Percentiles rank a stretch among this genome's conserved stretches.
Evolutionary conservation across 2,888 invertebrate genomes (phyloP).

Genomic region (Chymomyza caudatula): DNA sequence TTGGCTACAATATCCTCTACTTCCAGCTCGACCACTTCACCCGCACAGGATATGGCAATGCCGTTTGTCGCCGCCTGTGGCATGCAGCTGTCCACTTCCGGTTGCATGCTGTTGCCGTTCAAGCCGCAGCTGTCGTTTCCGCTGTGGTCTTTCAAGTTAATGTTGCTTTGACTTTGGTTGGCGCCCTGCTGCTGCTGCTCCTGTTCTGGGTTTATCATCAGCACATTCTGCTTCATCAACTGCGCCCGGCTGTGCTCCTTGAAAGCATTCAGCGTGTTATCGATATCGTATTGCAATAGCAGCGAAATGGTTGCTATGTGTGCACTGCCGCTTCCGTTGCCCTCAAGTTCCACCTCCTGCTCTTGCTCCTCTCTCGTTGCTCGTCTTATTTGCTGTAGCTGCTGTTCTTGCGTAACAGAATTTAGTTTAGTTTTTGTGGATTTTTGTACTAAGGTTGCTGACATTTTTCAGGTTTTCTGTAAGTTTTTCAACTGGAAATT

Average conservation of each 20-base stretch:
- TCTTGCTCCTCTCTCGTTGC: not conserved
- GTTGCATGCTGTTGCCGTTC: conserved; percentile 15
- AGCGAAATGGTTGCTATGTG: conserved; percentile 71
- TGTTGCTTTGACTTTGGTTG: not conserved
- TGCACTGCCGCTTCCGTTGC: conserved; percentile 6
- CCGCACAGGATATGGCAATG: not conserved
- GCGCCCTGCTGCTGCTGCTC: not conserved
- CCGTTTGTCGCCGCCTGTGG: not conserved
- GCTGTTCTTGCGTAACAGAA: conserved; percentile 9
- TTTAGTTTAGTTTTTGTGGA: conserved; percentile 28
- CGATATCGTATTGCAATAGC: conserved; percentile 77
- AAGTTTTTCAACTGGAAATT: conserved; percentile 3
- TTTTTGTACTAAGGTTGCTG: conserved; percentile 66
- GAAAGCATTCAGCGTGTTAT: conserved; percentile 76
- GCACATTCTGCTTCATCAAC: conserved; percentile 37
- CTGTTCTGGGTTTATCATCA: conserved; percentile 36
- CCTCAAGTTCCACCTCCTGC: not conserved
- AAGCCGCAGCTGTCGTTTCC: not conserved
- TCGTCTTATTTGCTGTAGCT: not conserved
- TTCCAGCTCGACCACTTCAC: conserved; percentile 43
- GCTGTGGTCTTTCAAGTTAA: not conserved
- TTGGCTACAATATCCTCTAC: conserved; percentile 38
- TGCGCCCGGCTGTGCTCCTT: conserved; percentile 66
- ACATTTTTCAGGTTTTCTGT: conserved; percentile 46
- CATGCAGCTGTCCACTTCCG: not conserved